phyloP scores from a whole-genome alignment of 2,797 vertebrate species.

The Paratrypauchen microcephalus region DNA sequence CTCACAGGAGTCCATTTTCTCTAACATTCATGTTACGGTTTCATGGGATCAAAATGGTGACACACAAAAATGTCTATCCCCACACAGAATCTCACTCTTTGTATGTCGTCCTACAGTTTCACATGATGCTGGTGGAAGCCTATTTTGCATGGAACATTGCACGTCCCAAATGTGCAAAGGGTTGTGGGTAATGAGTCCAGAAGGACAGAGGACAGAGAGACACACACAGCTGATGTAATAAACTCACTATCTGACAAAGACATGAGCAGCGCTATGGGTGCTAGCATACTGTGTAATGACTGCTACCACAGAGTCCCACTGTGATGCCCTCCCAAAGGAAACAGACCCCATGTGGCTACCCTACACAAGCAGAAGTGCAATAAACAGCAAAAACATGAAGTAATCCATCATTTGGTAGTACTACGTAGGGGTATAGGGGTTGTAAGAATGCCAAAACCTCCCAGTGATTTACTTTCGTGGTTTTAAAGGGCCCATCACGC shows the following conservation, averaged over 20 bases:
- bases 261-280: not conserved
- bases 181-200: slow-evolving; percentile 12
- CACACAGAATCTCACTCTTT: not conserved
- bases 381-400: not conserved
- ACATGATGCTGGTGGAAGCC: not conserved
- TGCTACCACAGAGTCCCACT: not conserved
- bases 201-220: slow-evolving; percentile 19
- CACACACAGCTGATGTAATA: slow-evolving; percentile 28
- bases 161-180: slow-evolving; percentile 9
- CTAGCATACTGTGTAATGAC: slow-evolving; percentile 1
- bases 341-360: not conserved
- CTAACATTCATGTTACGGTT: too few species aligned
- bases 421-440: too few species aligned
- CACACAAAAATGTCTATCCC: not conserved
- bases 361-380: not conserved
- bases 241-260: slow-evolving; percentile 33
- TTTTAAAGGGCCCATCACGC: too few species aligned
- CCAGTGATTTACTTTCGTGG: not conserved
- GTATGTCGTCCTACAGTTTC: not conserved
- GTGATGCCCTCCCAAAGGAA: slow-evolving; percentile 8
- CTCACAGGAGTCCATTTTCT: too few species aligned
- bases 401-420: not conserved
- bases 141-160: slow-evolving; percentile 10
- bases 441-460: not conserved
- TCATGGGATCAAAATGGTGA: not conserved